Evolutionary conservation across 1,140 invertebrate genomes (phyloP).

Genomic region (Cepaea nemoralis): DNA sequence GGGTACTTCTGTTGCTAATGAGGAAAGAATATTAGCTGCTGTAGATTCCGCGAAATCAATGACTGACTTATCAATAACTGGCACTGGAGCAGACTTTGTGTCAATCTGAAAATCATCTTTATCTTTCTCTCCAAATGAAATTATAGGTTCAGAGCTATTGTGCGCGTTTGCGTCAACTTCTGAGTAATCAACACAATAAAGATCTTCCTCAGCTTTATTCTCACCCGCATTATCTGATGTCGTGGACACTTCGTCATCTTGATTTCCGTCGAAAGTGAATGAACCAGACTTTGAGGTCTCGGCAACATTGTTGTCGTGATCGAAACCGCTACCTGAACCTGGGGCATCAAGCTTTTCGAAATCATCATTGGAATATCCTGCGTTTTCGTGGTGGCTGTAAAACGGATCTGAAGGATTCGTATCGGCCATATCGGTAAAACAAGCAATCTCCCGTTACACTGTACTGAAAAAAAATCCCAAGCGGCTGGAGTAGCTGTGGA

Average conservation of each 20-base stretch:
- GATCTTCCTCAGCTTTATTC: slow-evolving; percentile 56
- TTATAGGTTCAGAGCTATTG: slow-evolving; percentile 46
- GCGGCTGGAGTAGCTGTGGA: not conserved
- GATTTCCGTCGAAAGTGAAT: slow-evolving; percentile 39
- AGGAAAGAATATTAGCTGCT: slow-evolving; percentile 11
- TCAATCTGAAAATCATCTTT: slow-evolving; percentile 19
- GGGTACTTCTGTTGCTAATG: slow-evolving; percentile 13
- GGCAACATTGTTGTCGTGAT: slow-evolving; percentile 17
- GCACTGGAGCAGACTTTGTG: slow-evolving; percentile 44
- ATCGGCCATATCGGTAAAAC: slow-evolving; percentile 32
- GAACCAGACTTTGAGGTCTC: slow-evolving; percentile 5
- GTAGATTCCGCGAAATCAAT: slow-evolving; percentile 33
- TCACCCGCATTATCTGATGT: slow-evolving; percentile 53
- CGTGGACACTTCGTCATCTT: slow-evolving; percentile 56
- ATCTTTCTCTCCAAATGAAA: slow-evolving; percentile 51
- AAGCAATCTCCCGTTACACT: not conserved
- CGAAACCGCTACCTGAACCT: slow-evolving; percentile 24
- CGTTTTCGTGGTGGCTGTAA: slow-evolving; percentile 43
- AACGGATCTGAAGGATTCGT: not conserved
- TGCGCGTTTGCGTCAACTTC: slow-evolving; percentile 42
- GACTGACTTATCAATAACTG: slow-evolving; percentile 44
- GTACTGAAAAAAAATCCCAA: not conserved
- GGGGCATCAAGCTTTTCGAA: slow-evolving; percentile 55
- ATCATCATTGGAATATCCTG: slow-evolving; percentile 46
- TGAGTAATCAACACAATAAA: slow-evolving; percentile 55